Evolutionary conservation across 2,797 vertebrate species (phyloP).

Genomic region (Chelon auratus): DNA sequence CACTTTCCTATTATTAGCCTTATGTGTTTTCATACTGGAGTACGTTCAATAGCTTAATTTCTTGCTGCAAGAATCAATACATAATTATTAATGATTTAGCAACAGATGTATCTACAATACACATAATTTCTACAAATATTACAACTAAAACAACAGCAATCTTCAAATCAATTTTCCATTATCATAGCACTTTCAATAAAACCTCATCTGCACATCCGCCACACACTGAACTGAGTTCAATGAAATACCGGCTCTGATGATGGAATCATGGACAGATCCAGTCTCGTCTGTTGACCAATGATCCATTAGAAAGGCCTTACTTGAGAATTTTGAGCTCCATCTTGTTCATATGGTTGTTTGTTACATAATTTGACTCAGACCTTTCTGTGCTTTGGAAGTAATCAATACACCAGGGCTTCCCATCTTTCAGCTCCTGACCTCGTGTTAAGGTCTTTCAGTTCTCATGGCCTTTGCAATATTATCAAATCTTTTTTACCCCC

Average conservation of each 20-base stretch:
- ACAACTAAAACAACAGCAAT: background rate
- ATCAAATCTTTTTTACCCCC: constrained; percentile 6
- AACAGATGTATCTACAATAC: background rate
- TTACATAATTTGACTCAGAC: constrained; percentile 37
- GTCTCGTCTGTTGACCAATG: constrained; percentile 51
- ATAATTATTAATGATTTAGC: background rate
- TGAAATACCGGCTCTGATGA: constrained; percentile 12
- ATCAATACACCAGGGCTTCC: constrained; percentile 56
- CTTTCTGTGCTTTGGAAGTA: constrained; percentile 47
- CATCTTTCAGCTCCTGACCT: constrained; percentile 40
- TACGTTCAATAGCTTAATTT: background rate
- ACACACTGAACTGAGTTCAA: constrained; percentile 23
- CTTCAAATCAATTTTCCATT: constrained; percentile 5
- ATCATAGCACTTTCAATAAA: background rate
- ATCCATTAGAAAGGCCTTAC: constrained; percentile 58
- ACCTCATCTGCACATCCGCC: background rate
- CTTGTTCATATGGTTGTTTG: constrained; percentile 48
- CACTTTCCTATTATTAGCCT: too few species aligned
- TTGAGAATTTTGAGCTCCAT: constrained; percentile 52
- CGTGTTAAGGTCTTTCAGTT: constrained; percentile 56
- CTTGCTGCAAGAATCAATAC: background rate
- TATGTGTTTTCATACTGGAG: background rate
- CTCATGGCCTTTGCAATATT: constrained; percentile 43
- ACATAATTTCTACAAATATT: background rate
- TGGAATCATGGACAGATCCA: constrained; percentile 36